Base-by-base conservation (phyloP, 1,140 invertebrate genomes). In the Drosophila melanica region DNA sequence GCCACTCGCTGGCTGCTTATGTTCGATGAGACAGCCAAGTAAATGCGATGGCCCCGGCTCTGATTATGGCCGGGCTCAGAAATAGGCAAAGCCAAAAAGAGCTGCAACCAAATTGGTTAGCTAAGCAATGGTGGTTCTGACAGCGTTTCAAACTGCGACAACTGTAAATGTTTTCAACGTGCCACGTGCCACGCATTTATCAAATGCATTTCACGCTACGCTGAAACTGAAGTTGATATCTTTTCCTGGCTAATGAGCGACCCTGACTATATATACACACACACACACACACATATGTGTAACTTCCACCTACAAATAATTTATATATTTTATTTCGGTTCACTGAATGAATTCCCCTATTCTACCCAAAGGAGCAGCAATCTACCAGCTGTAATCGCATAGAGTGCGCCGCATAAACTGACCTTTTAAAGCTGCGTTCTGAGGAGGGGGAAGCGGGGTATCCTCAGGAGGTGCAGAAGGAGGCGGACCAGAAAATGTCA, bases 131-230 rank as follows among this genome's bases (percentile, higher is more conserved):
- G 30, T 27, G 68, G 55, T 60, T 48, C 18, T 51, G 53, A 10
- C 69, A 66, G 37, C 54, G 12, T 6, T 55, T 23, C 44, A 58
- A 54, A 64, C 65, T 35, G 33, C 33, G 33, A 3, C 33, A 35
- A 35, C 33, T 68, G 65, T 67, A 59, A 51, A 48, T 57, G 53
- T 16, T 57, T 41, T 5, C 20, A 45, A 27, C 1, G 30, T 18
- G 47, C 60, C 77, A 79, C 77, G 77, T 79, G 77, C 77, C 69
- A 37, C 58, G 58, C 63, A 77, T 77, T 79, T 77, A 79, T 73
- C 77, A 79, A 73, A 77, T 48, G 54, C 74, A 79, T 79, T 79
- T 79, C 77, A 79, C 74, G 77, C 74, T 53, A 54, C 45, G 39
- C 48, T 77, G 74, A 54, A 20, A 45, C 51, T 54, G 1, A 9